Evolutionary conservation across 2,797 vertebrate genomes (phyloP), one percentile per base, ranked within the genome.

Genomic region (Limnodromus scolopaceus): DNA sequence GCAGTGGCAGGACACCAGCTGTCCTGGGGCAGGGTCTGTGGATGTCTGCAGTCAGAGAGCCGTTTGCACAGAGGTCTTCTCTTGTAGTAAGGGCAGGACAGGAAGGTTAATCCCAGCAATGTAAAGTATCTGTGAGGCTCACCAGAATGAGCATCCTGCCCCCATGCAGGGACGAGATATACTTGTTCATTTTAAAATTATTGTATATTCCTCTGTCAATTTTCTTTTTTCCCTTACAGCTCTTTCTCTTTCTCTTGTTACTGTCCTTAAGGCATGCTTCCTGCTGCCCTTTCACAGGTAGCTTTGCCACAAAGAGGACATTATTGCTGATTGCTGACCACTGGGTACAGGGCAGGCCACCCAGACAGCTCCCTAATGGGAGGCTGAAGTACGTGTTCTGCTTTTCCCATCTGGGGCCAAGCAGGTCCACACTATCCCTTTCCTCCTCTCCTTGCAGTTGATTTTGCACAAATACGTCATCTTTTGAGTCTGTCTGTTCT

Each of bases 401-500:
- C 34, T 10, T 84, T 81, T 79, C 30, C 51, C n/a, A 13, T 88
- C 30, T 74, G 41, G 17, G n/a, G 16, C 39, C 39, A 30, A 6
- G 46, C 46, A 75, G 61, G 53, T 57, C 38, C 7, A 2, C 23
- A 13, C 38, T 70, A 30, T 61, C 24, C 22, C 27, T 54, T 89
- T 80, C 71, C 27, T 84, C 43, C 45, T 57, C 54, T 72, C 48
- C 39, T 76, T 69, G 19, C 38, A 51, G 51, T 58, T 75, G 41
- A 79, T 88, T 46, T 94, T 80, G 55, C 36, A n/a, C 38, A 72
- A 36, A 25, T 60, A 13, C 0, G 0, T 72, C 24, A 49, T 74
- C 85, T 84, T 79, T 54, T 72, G 70, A 60, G 39, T 71, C 39
- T 51, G 2, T 55, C 60, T 92, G 25, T 89, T 96, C 78, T 85